Evolutionary conservation across 2,797 vertebrate species (phyloP).

Genomic region (Acrossocheilus wenchowensis): DNA sequence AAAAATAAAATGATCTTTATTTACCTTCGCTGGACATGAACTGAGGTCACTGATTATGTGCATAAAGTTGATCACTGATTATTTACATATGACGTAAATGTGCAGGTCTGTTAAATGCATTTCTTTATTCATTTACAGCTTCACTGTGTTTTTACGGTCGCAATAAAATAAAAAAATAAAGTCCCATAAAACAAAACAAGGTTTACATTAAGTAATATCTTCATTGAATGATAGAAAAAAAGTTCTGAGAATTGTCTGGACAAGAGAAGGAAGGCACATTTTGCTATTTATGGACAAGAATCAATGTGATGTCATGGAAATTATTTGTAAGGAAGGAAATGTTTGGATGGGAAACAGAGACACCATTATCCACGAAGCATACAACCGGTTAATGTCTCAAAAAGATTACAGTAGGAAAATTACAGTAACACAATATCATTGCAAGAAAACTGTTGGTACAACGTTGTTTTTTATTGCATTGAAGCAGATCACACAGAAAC

Average conservation of each 20-base stretch:
- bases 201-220: background rate
- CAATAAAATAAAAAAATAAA: background rate
- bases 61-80: too few relatives aligned
- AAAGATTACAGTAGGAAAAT: background rate
- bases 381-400: background rate
- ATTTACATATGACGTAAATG: too few relatives aligned
- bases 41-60: too few relatives aligned
- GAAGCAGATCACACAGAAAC: background rate
- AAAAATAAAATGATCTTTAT: too few relatives aligned
- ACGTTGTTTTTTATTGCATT: background rate
- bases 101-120: too few relatives aligned
- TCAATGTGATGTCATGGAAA: background rate
- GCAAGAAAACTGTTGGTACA: background rate
- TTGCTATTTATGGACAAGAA: too few relatives aligned
- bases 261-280: too few relatives aligned
- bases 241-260: too few relatives aligned
- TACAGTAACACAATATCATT: background rate
- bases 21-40: too few relatives aligned
- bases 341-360: background rate
- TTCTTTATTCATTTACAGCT: too few relatives aligned
- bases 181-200: background rate
- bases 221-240: too few relatives aligned
- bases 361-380: background rate
- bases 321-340: background rate
- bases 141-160: background rate